Evolutionary conservation across 2,888 invertebrate genomes (phyloP).

Genomic region (Drosophila hamatofila): DNA sequence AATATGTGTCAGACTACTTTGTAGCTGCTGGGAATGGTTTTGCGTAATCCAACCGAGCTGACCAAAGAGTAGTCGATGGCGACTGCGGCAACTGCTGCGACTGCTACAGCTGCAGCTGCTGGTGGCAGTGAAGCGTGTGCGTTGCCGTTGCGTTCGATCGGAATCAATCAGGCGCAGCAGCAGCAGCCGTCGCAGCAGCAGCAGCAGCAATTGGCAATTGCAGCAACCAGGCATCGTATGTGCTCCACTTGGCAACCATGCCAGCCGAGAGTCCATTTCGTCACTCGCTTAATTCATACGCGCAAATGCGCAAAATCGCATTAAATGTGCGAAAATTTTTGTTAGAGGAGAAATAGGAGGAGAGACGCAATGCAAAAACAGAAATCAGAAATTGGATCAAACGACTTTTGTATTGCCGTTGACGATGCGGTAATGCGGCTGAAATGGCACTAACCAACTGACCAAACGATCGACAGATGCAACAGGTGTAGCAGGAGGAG

Average conservation of each 20-base stretch:
- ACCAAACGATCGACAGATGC: conserved; percentile 17
- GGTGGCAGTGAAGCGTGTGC: conserved; percentile 40
- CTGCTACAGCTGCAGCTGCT: conserved; percentile 15
- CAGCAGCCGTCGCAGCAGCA: conserved; percentile 46
- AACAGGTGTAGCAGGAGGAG: not conserved
- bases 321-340: conserved; percentile 77
- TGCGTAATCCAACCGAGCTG: conserved; percentile 64
- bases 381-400: conserved; percentile 78
- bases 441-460: conserved; percentile 57
- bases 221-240: conserved; percentile 34
- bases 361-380: conserved; percentile 9
- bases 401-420: conserved; percentile 39
- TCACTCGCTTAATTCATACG: conserved; percentile 77
- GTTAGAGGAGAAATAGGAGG: not conserved
- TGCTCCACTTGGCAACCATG: conserved; percentile 41
- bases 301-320: conserved; percentile 79
- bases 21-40: conserved; percentile 50
- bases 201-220: conserved; percentile 42
- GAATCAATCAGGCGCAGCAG: conserved; percentile 78
- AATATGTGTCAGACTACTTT: conserved; percentile 58
- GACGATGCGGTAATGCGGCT: conserved; percentile 80
- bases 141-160: conserved; percentile 67
- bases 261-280: conserved; percentile 56
- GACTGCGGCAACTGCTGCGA: conserved; percentile 6
- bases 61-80: conserved; percentile 21